These are phyloP conservation scores for Paramormyrops hopkinsi DNA, from an alignment of 2,797 vertebrate species.

Conservation along the genomic window DNA sequence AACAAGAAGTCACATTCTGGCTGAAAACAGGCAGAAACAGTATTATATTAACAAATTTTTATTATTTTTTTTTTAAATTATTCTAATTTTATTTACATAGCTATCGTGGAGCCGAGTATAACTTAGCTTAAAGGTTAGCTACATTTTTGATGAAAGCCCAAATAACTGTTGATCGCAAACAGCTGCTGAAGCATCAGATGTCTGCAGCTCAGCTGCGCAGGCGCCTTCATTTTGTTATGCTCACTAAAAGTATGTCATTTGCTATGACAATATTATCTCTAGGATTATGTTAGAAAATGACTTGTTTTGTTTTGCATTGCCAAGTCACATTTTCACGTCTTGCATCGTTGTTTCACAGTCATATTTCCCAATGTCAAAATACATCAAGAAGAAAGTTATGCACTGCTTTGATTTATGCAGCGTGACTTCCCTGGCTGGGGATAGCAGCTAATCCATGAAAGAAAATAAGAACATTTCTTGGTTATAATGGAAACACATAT, in stretches of 20 bases:
- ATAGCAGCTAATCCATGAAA: neutral
- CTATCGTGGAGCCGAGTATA: neutral
- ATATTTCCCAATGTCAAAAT: neutral
- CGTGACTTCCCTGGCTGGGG: neutral
- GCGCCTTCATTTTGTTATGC: neutral
- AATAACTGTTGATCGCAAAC: neutral
- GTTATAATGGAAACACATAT: neutral
- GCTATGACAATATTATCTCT: neutral
- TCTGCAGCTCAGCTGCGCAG: neutral
- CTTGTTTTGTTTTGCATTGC: neutral
- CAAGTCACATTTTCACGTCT: neutral
- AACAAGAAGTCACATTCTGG: neutral
- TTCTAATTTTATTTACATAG: neutral
- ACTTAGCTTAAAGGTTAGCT: neutral
- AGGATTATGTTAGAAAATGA: neutral
- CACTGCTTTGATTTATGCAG: neutral
- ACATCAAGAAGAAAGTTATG: neutral
- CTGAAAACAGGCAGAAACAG: neutral
- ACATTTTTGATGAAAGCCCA: neutral
- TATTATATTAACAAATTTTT: neutral
- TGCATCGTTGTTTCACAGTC: neutral
- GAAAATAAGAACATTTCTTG: conserved; percentile 1
- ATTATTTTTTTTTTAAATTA: neutral
- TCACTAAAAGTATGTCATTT: neutral
- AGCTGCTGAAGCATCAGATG: neutral